A percentile compares a stretch with the other conserved stretches of the same genome.
Conservation (phyloP, 2,797 vertebrate species). For the Xiphophorus birchmanni region DNA sequence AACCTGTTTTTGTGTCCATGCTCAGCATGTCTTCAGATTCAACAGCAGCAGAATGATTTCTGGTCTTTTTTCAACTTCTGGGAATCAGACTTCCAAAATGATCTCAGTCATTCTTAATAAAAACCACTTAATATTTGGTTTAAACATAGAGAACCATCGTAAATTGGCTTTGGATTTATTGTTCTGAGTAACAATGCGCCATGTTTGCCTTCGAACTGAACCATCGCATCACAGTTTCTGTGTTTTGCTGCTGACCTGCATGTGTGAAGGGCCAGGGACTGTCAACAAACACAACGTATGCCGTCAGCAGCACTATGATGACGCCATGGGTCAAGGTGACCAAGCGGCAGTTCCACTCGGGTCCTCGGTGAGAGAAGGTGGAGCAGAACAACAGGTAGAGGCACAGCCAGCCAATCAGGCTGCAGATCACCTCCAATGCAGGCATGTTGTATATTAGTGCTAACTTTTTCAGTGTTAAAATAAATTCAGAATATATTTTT, state of each 20-base stretch:
- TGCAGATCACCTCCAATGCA: slow-evolving; percentile 82
- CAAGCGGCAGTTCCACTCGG: slow-evolving; percentile 94
- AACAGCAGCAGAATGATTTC: no score
- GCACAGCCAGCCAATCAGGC: slow-evolving; percentile 87
- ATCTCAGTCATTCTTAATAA: no score
- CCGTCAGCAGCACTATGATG: slow-evolving; percentile 88
- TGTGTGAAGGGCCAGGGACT: slow-evolving; percentile 95
- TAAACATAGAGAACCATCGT: background rate
- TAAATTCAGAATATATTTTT: no score
- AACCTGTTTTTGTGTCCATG: no score
- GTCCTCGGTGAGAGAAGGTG: slow-evolving; percentile 75
- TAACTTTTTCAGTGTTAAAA: no score
- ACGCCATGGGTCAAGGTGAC: slow-evolving; percentile 91
- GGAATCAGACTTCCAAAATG: no score
- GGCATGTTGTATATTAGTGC: no score
- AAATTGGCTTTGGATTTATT: background rate
- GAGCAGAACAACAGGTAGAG: slow-evolving; percentile 87
- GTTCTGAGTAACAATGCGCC: background rate
- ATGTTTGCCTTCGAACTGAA: background rate
- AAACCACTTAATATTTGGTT: background rate
- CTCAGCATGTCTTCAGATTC: no score
- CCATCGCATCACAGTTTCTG: background rate
- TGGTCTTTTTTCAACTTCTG: no score
- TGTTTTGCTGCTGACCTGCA: slow-evolving; percentile 80
- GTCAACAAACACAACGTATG: slow-evolving; percentile 91